Evolutionary conservation across 2,888 invertebrate species (phyloP), one percentile per base, ranked within the genome.

Genomic region (Amblyteles armatorius): DNA sequence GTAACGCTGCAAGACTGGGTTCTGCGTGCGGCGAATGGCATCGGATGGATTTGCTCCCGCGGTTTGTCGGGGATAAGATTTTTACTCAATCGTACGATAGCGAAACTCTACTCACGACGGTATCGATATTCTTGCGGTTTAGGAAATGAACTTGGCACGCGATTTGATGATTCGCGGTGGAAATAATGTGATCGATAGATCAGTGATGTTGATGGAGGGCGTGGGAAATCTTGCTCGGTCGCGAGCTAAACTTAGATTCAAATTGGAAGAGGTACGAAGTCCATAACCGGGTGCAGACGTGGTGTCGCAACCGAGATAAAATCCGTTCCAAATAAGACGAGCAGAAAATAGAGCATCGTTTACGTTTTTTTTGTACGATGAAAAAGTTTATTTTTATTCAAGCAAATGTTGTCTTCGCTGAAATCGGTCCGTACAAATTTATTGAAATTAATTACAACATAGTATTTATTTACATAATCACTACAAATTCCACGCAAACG

Each of bases 91-190:
- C 29, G 11, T 63, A 16, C 44, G 57, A 74, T 48, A 48, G 36
- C 60, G 44, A 74, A 60, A 1, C 36, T 48, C 1, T 52, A 29
- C 4, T 60, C 44, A 48, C 29, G 65, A 52, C 50, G 60, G 33
- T 65, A 79, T 79, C 65, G 79, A 57, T 57, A 26, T 48, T 48
- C 57, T 19, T 29, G 26, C 13, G 26, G 11, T 19, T 26, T 44
- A 29, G 40, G 60, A 74, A 74, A 48, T 29, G 29, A 16, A 29
- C 26, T 9, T 48, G 26, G 48, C 73, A 74, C 73, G 73, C 60
- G 73, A 74, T 74, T 74, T 11, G 73, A 74, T 74, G 73, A 74
- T 74, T 74, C 57, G 44, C 60, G 48, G 13, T 79, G 11, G 48
- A 79, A 52, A 33, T 19, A 77, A 57, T 40, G 57, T 44, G 55